A percentile compares a stretch with the other conserved stretches of the same genome.
These are phyloP conservation scores for Intellagama lesueurii DNA, from an alignment of 2,797 vertebrate genomes.

Conservation along the genomic window DNA sequence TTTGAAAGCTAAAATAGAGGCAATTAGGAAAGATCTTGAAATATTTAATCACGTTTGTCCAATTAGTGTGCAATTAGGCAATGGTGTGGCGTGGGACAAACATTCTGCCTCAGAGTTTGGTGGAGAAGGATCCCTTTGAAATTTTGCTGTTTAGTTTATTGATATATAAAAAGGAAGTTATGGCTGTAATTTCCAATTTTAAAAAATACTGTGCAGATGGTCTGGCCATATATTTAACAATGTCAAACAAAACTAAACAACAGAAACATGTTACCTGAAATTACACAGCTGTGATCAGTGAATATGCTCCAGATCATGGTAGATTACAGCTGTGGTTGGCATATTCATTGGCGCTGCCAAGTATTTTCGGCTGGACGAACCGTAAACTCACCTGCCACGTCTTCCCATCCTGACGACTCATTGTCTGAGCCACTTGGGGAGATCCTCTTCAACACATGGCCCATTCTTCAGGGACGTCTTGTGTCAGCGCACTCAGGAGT, in stretches of 20 bases:
- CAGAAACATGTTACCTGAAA: slow-evolving; percentile 87
- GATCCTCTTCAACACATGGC: neutral
- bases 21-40: slow-evolving; percentile 99
- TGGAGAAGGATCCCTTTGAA: slow-evolving; percentile 86
- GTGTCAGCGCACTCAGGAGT: slow-evolving; percentile 8
- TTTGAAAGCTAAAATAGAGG: slow-evolving; percentile 99
- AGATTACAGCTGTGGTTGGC: slow-evolving; percentile 83
- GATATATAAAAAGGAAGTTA: slow-evolving; percentile 89
- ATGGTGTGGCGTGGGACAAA: slow-evolving; percentile 86
- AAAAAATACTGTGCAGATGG: slow-evolving; percentile 88
- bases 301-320: slow-evolving; percentile 83
- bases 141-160: slow-evolving; percentile 88
- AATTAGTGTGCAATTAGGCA: slow-evolving; percentile 94
- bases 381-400: slow-evolving; percentile 59
- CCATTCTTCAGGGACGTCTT: slow-evolving; percentile 16
- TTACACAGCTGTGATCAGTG: slow-evolving; percentile 85
- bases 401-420: slow-evolving; percentile 62
- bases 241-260: slow-evolving; percentile 88
- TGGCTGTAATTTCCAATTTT: slow-evolving; percentile 89
- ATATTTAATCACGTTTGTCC: slow-evolving; percentile 99
- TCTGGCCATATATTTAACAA: slow-evolving; percentile 88
- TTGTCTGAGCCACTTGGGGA: slow-evolving; percentile 15
- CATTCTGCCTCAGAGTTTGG: slow-evolving; percentile 83
- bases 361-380: slow-evolving; percentile 63
- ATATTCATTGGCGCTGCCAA: slow-evolving; percentile 65